A percentile compares a stretch with the other conserved stretches of the same genome.
These are phyloP conservation scores for Phylloscopus whistleri DNA, from an alignment of 2,113 vertebrate species.

Conservation along the genomic window DNA sequence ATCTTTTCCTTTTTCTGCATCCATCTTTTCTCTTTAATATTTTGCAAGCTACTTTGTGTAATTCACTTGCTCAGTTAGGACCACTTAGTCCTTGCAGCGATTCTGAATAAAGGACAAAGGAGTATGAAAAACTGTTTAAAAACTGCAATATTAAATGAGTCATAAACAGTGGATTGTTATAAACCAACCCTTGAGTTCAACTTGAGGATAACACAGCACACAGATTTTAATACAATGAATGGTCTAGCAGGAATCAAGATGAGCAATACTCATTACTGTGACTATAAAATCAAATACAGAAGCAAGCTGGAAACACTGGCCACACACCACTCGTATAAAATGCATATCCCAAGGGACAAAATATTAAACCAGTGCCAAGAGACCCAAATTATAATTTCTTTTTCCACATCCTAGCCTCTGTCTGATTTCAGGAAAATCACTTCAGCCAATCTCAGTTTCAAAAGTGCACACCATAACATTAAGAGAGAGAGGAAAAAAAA, in stretches of 20 bases:
- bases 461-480: background rate
- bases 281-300: background rate
- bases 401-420: background rate
- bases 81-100: background rate
- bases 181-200: background rate
- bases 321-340: rapidly evolving
- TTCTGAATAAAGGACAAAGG: background rate
- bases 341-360: background rate
- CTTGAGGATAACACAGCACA: background rate
- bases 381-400: background rate
- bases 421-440: background rate
- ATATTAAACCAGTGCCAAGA: background rate
- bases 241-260: background rate
- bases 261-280: background rate
- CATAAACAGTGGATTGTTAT: background rate
- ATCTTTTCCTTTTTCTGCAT: background rate
- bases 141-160: background rate
- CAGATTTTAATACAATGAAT: background rate
- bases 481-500: background rate
- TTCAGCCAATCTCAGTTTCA: background rate
- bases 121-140: background rate
- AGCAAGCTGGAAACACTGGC: background rate
- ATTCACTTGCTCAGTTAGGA: background rate
- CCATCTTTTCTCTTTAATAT: background rate
- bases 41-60: background rate